phyloP scores from a whole-genome alignment of 92 coral and sea anemone species.

The Parazoanthus swiftii region DNA sequence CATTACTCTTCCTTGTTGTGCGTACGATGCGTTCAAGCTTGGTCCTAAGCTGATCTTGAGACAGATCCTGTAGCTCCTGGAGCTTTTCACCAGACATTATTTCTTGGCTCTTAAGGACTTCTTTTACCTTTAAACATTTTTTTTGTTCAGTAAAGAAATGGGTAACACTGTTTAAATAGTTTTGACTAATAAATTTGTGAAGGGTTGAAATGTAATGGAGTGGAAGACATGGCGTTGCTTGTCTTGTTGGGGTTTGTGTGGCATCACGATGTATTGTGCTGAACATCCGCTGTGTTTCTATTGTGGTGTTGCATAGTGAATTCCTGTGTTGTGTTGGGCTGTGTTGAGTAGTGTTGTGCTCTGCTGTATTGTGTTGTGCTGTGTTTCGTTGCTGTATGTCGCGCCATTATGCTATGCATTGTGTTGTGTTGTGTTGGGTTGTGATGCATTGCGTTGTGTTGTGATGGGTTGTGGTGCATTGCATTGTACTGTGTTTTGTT shows the following conservation, averaged over 20 bases:
- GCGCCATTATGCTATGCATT: background rate
- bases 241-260: background rate
- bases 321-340: no score
- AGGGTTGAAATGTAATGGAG: background rate
- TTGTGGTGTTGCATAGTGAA: background rate
- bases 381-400: no score
- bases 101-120: slow-evolving; percentile 64
- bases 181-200: background rate
- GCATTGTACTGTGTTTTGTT: no score
- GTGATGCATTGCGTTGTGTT: no score
- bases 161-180: no score
- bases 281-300: background rate
- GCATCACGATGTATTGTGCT: background rate
- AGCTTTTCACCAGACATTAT: slow-evolving; percentile 37
- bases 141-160: background rate
- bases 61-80: slow-evolving; percentile 35
- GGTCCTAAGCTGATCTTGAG: slow-evolving; percentile 57
- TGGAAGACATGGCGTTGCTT: background rate
- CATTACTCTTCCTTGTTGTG: slow-evolving; percentile 19
- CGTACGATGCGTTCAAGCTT: slow-evolving; percentile 62
- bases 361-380: background rate
- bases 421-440: background rate
- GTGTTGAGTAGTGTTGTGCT: background rate
- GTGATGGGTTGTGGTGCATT: no score
- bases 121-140: slow-evolving; percentile 40